Evolutionary conservation across 1,140 invertebrate species (phyloP), one percentile per base, ranked within the genome.

Genomic region (Drosophila santomea): DNA sequence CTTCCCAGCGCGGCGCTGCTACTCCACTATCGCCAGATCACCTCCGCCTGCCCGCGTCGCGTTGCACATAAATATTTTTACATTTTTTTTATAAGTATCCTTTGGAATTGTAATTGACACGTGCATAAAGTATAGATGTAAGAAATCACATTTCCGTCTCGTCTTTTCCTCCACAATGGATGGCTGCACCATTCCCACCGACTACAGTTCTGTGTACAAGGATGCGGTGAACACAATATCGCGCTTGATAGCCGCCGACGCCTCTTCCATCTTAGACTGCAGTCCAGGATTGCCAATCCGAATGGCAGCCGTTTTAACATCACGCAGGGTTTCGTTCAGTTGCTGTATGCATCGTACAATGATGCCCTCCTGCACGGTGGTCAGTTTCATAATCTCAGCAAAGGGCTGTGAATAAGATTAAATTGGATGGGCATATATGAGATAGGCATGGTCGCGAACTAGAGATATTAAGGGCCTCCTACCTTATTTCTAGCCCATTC

Each of bases 151-250:
- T 56, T 39, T 51, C 20, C 51, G 57, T 41, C 67, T 25, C 41
- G 50, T 68, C 54, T 50, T 51, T 58, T 10, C 32, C 44, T 32
- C 32, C 45, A 28, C 8, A 20, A 8, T 17, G 44, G 14, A 28
- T 44, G 43, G 50, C 51, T 36, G 23, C 25, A 45, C 28, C 23
- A 8, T 6, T 4, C 20, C 10, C 17, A 43, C 3, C 1, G 0
- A n/a, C 77, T 73, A 92, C 4, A 92, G 62, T 56, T 91, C 85
- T 17, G 97, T 98, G 90, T 99, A 99, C 14, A 99, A 94, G 93
- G 97, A 99, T 20, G 98, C 98, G 36, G 98, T 97, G 93, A 99
- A 99, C 1, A 99, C 98, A 91, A 99, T 99, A 92, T 99, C 98
- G 77, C 99, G 93, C 92, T 99, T 99, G 58, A 99, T 99, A 38